Evolutionary conservation across 2,888 invertebrate species (phyloP).

Genomic region (Gari tellinella): DNA sequence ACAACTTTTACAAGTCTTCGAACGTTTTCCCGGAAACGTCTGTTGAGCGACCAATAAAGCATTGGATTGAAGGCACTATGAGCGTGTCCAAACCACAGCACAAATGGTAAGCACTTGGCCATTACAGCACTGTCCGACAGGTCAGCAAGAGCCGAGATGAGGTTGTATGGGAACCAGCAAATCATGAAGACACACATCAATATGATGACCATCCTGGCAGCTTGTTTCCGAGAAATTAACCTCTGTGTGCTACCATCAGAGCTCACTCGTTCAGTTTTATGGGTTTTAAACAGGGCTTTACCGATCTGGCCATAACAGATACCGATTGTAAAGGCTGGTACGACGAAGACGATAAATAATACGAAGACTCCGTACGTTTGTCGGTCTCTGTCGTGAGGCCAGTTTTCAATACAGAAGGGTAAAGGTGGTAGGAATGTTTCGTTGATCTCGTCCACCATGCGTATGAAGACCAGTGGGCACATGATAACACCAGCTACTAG

Average conservation of each 20-base stretch:
- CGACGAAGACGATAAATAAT: constrained; percentile 82
- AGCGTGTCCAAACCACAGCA: constrained; percentile 89
- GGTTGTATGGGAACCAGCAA: constrained; percentile 92
- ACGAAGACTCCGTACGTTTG: constrained; percentile 76
- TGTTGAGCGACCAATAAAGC: constrained; percentile 91
- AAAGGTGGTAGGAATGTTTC: constrained; percentile 66
- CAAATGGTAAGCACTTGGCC: constrained; percentile 85
- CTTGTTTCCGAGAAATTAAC: constrained; percentile 89
- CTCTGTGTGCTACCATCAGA: constrained; percentile 79
- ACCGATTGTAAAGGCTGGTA: constrained; percentile 85
- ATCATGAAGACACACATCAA: constrained; percentile 90
- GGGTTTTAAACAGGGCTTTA: constrained; percentile 83
- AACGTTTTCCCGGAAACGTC: constrained; percentile 73
- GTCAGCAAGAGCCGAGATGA: constrained; percentile 86
- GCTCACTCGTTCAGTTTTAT: constrained; percentile 65
- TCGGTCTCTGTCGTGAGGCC: constrained; percentile 75
- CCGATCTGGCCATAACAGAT: constrained; percentile 91
- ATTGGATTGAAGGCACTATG: constrained; percentile 93
- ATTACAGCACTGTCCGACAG: constrained; percentile 57
- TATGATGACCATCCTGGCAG: constrained; percentile 89
- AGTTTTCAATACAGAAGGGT: constrained; percentile 80
- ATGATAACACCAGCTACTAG: constrained; percentile 73
- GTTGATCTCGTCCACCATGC: constrained; percentile 68
- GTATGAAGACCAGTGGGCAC: constrained; percentile 79
- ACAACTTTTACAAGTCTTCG: constrained; percentile 58